A percentile compares a stretch with the other conserved stretches of the same genome.
phyloP scores from a whole-genome alignment of 2,888 invertebrate species.

The Mimas tiliae region DNA sequence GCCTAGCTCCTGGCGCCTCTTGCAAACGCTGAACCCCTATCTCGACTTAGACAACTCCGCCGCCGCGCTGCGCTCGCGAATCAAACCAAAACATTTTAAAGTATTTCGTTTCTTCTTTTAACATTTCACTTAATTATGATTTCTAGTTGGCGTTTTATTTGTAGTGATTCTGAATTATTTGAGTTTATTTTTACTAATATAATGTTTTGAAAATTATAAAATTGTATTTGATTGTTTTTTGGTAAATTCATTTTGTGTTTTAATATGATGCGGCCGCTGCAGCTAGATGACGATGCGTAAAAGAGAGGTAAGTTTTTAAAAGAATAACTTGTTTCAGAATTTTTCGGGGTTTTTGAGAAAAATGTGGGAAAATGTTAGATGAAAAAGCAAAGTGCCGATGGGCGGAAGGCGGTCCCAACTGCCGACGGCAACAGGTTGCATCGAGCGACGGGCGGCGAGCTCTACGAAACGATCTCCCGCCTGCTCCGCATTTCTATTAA shows the following conservation, averaged over 20 bases:
- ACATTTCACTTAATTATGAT: slow-evolving; percentile 51
- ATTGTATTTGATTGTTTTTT: slow-evolving; percentile 30
- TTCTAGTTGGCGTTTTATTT: slow-evolving; percentile 58
- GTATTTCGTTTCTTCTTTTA: slow-evolving; percentile 65
- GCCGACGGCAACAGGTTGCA: slow-evolving; percentile 82
- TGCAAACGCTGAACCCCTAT: slow-evolving; percentile 52
- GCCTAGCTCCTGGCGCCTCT: slow-evolving; percentile 55
- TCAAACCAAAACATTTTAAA: slow-evolving; percentile 45
- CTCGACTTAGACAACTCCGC: slow-evolving; percentile 61
- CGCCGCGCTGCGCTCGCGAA: slow-evolving; percentile 66
- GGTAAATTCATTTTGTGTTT: slow-evolving; percentile 31
- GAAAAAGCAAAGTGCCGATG: slow-evolving; percentile 58
- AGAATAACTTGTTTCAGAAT: slow-evolving; percentile 26
- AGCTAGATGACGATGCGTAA: background rate
- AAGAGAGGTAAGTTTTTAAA: slow-evolving; percentile 37
- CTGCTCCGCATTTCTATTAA: slow-evolving; percentile 71
- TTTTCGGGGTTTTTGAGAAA: slow-evolving; percentile 22
- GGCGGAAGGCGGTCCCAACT: slow-evolving; percentile 82
- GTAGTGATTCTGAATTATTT: slow-evolving; percentile 62
- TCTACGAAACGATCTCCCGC: slow-evolving; percentile 51
- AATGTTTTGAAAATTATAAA: slow-evolving; percentile 36
- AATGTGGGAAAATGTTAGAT: slow-evolving; percentile 32
- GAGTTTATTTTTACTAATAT: slow-evolving; percentile 48
- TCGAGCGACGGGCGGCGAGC: slow-evolving; percentile 53
- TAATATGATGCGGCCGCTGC: slow-evolving; percentile 37